Base-by-base conservation (phyloP, 2,113 vertebrate genomes). In the Benitochromis conjunctus region DNA sequence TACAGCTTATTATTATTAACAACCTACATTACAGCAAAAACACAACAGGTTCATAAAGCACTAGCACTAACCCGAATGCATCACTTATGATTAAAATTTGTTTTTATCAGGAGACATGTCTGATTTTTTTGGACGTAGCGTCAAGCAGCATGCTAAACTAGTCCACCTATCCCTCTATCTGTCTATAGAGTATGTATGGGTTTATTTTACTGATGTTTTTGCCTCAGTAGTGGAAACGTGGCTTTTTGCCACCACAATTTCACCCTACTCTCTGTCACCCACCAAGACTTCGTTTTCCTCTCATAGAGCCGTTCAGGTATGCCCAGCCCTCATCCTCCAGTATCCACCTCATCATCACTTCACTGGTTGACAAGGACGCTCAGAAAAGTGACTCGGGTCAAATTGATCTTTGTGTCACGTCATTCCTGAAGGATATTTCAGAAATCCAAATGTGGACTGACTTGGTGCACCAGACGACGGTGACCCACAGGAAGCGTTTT, bases 391-490 rank as follows among this genome's bases (percentile, higher is more conserved):
- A 86, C 88, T 92, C 16, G 1, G 88, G 69, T 89, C 51, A 76
- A 91, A 93, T 87, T 89, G 84, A 93, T 91, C 92, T 90, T 90
- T 94, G 92, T 80, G 66, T 90, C 86, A 92, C 41, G 46, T 92
- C 92, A 84, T 87, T 62, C 86, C 86, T 87, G 91, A 94, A 95
- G 88, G 93, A 95, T 94, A 93, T 90, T 91, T 92, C 82, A 90
- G 89, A 87, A 91, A 94, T 90, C 81, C 86, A 82, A 90, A 91
- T 57, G 56, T 69, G 86, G 86, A 91, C 83, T 60, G 83, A 84
- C 82, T 89, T 79, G 6, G 41, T 7, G 66, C 8, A 56, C 55
- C 16, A 9, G 69, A 26, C 14, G 57, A 71, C 88, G 91, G 69
- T 90, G 92, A 94, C 92, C 87, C 53, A 10, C 76, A 29, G 57